Evolutionary conservation across 2,113 vertebrate genomes (phyloP), one percentile per base, ranked within the genome.

Genomic region (Catharus bicknelli): DNA sequence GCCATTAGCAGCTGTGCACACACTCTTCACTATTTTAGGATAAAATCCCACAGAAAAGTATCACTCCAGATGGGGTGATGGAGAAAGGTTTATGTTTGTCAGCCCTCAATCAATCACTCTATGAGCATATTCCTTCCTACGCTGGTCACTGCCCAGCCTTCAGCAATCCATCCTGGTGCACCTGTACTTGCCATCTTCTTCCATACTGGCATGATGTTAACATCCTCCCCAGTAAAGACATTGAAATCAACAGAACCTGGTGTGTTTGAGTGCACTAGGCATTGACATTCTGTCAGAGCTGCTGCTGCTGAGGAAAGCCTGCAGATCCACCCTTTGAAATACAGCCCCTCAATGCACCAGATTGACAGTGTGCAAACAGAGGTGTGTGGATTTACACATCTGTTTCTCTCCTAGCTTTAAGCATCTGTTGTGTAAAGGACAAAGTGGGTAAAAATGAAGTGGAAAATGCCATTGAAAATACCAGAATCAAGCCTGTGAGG

Each of bases 1-100:
- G 70, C 82, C 69, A 83, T 43, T 79, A 91, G 93, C 95, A 95
- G 90, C 91, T 93, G 92, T 84, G 90, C 50, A 84, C 64, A 88
- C 68, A 85, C 66, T 81, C 83, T 68, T 90, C 38, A 82, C 45
- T 58, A 38, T 61, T 88, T 78, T 23, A 75, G 69, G 45, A 93
- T 62, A 93, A 79, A 90, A 88, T 68, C 38, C 57, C 18, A 87
- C n/a, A 61, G 80, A 62, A 82, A 89, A 93, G 38, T 75, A 86
- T 66, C 54, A 27, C 54, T 94, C 57, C 90, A 95, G 88, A 81
- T 72, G 58, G 77, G 34, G 26, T 38, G 38, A 38, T 38, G 38
- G 38, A 38, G 38, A 38, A 86, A 62, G 42, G 27, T 48, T 90
- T 95, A 86, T 74, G 47, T 63, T 53, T 67, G 76, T 43, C 76